Base-by-base conservation (phyloP, 2,113 vertebrate species). In the Daboia siamensis region DNA sequence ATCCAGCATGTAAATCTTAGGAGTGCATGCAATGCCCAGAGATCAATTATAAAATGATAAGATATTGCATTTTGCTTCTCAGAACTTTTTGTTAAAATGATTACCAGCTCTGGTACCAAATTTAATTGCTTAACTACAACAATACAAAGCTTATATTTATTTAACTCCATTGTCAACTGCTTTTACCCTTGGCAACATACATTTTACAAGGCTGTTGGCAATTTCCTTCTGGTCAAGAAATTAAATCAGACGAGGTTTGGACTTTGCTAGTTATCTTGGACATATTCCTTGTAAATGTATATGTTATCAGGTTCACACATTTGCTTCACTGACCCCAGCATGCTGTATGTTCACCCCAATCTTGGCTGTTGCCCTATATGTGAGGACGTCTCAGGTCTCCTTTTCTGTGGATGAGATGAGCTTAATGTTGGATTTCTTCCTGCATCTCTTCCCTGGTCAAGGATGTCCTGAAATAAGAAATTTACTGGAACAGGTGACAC, bases 141-240 rank as follows among this genome's bases (percentile, higher is more conserved):
- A 87, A 24, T 0, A 86, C 92, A 93, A 0, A 90, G 0, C 0
- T 33, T 87, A n/a, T 39, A 17, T 80, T 33, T 87, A 0, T 0
- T 44, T 74, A 29, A 91, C 21, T 15, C 61, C 51, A 11, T 4
- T 59, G 85, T 46, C 80, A 91, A 44, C 23, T 51, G 54, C 87
- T 39, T 48, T 85, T 57, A 13, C 5, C 5, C 64, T 61, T 69
- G 88, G 52, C 33, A 26, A 52, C 48, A 7, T n/a, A 48, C 21
- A 29, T 0, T 0, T 64, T 90, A 90, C 24, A 87, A 64, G 51
- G 33, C 55, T 90, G 91, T 91, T 90, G 89, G 87, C 4, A 29
- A 52, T 69, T 86, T 26, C 89, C 0, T 0, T 5, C 7, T 15
- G 57, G 52, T 0, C 1, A 93, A 57, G 85, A 94, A 91, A 92